These are phyloP conservation scores for Peromyscus polionotus DNA, from an alignment of 2,113 vertebrate species.

Conservation along the genomic window DNA sequence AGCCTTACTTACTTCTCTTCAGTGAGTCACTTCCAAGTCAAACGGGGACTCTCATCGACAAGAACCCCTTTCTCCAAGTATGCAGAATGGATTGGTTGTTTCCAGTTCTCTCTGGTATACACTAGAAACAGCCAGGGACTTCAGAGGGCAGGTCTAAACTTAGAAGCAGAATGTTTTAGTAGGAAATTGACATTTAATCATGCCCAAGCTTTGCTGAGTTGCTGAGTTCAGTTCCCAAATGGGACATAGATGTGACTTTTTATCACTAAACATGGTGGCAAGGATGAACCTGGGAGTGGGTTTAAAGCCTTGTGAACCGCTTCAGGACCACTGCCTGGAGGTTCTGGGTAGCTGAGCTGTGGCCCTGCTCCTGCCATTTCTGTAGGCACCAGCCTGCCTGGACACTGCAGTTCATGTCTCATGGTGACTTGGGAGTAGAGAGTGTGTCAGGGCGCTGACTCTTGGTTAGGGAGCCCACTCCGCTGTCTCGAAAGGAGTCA, in stretches of 20 bases:
- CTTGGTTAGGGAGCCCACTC: not conserved
- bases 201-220: not conserved
- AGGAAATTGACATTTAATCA: not conserved
- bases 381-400: not conserved
- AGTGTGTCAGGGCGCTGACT: not conserved
- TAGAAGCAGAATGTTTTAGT: not conserved
- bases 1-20: not conserved
- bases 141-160: not conserved
- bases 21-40: conserved; percentile 34
- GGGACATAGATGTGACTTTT: not conserved
- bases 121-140: not conserved
- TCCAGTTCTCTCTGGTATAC: not conserved
- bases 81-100: not conserved
- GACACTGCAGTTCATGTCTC: not conserved
- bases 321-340: not conserved
- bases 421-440: not conserved
- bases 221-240: not conserved
- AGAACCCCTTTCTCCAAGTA: not conserved
- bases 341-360: not conserved
- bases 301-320: not conserved
- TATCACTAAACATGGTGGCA: not conserved
- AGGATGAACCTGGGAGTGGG: not conserved
- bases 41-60: not conserved
- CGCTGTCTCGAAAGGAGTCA: not conserved
- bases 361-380: not conserved